Conservation (phyloP, 2,888 invertebrate genomes). For the Keiferia lycopersicella region DNA sequence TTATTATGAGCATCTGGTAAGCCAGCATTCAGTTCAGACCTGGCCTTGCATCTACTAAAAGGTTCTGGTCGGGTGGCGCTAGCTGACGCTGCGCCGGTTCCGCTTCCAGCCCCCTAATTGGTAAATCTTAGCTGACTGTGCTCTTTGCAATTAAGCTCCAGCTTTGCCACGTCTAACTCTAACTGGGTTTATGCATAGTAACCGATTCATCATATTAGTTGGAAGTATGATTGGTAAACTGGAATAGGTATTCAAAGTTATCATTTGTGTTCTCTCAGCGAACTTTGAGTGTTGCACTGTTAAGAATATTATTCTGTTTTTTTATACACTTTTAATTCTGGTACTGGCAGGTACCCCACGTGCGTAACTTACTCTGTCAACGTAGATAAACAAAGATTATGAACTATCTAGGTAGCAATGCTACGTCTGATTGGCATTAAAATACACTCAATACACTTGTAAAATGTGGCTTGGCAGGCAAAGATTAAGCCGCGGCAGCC, state of each 20-base stretch:
- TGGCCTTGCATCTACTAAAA: conserved; percentile 7
- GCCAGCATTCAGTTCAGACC: conserved; percentile 26
- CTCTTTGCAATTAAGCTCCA: conserved; percentile 71
- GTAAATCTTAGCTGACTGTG: conserved; percentile 76
- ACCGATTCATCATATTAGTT: conserved; percentile 27
- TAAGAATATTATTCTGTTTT: background rate
- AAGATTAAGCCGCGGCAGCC: too few species aligned
- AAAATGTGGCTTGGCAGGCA: too few species aligned
- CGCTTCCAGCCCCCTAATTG: conserved; percentile 74
- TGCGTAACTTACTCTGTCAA: too few species aligned
- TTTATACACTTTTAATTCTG: background rate
- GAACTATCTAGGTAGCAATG: too few species aligned
- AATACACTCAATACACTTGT: too few species aligned
- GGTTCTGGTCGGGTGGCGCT: conserved; percentile 40
- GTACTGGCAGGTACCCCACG: too few species aligned
- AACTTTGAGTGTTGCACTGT: too few species aligned
- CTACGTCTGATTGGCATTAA: too few species aligned
- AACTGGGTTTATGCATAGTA: conserved; percentile 55
- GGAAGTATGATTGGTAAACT: background rate
- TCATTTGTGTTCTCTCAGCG: background rate
- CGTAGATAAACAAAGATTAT: too few species aligned
- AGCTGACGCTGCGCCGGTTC: conserved; percentile 68
- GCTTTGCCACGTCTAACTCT: conserved; percentile 52
- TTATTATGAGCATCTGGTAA: background rate
- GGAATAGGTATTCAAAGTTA: background rate